phyloP scores from a whole-genome alignment of 2,113 vertebrate genomes.

The Thalassoma bifasciatum region DNA sequence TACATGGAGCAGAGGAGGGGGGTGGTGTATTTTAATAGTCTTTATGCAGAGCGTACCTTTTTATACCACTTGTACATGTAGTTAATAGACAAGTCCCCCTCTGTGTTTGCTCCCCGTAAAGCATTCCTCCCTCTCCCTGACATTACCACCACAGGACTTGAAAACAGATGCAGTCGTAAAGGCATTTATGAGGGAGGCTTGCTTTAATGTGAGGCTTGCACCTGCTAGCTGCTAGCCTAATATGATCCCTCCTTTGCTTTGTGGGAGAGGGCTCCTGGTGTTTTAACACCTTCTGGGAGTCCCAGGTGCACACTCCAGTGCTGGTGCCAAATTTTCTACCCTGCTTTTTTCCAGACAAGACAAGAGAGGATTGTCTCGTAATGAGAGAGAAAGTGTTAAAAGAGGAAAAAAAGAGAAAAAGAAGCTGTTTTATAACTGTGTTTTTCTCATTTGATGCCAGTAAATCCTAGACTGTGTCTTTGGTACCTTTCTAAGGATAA shows the following conservation, averaged over 20 bases:
- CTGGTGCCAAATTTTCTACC: not conserved
- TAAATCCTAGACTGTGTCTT: too few relatives aligned
- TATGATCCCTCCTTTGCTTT: conserved; percentile 39
- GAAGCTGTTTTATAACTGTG: not conserved
- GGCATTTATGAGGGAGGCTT: conserved; percentile 54
- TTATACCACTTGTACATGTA: conserved; percentile 24
- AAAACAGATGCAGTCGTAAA: conserved; percentile 70
- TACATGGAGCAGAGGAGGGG: not conserved
- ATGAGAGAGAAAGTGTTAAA: not conserved
- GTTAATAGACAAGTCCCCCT: conserved; percentile 21
- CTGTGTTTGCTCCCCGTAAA: conserved; percentile 33
- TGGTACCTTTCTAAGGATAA: too few relatives aligned
- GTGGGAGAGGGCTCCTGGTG: conserved; percentile 68
- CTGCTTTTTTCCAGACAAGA: not conserved
- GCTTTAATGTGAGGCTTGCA: conserved; percentile 74
- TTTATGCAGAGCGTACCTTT: conserved; percentile 11
- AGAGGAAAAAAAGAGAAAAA: not conserved
- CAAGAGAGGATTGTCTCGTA: not conserved
- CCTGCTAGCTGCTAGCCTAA: conserved; percentile 69
- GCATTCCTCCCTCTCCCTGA: conserved; percentile 44
- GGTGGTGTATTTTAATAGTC: not conserved
- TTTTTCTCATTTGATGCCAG: not conserved
- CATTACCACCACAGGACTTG: conserved; percentile 37
- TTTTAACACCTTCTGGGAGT: conserved; percentile 78
- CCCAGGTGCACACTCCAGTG: conserved; percentile 57